Base-by-base conservation (phyloP, 2,888 invertebrate genomes). In the Brachylomia viminalis region DNA sequence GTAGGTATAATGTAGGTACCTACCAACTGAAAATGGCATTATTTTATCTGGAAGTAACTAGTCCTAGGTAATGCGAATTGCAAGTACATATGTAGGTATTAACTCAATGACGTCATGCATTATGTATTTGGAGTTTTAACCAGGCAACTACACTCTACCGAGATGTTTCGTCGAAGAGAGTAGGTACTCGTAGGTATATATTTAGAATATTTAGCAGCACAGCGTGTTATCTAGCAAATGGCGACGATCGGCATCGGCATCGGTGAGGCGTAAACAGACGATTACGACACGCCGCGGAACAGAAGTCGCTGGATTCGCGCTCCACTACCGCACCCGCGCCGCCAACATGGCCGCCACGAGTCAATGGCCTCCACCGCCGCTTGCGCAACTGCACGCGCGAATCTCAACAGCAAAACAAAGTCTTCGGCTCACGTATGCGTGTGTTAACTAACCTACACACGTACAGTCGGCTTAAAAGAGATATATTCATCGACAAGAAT, bases 371-470 rank as follows among this genome's bases (percentile, higher is more conserved):
- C 96, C 94, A 94, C 90, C 91, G 87, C 92, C 93, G 94, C 95
- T 96, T 96, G 96, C 96, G 96, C 96, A 96, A 96, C 94, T 90
- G 91, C 95, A 94, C 95, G 94, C 95, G 95, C 96, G 96, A 96
- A 96, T 96, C 96, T 96, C 95, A 92, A 95, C 95, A 91, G 95
- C 96, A 95, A 96, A 96, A 96, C 95, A 95, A 95, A 95, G 92
- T 95, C 93, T 93, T 92, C 87, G 84, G 49, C 59, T 42, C 85
- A 82, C 87, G 85, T 71, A 70, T 77, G 86, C 86, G 83, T 90
- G 93, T 92, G 93, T 93, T n/a, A n/a, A n/a, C n/a, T 94, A 89
- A 88, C 89, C 78, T 87, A 82, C 87, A 88, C 90, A 86, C 87
- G 86, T 88, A 91, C n/a, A n/a, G 61, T 59, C 67, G n/a, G 13